Evolutionary conservation across 2,113 vertebrate species (phyloP).

Genomic region (Tupaia tana): DNA sequence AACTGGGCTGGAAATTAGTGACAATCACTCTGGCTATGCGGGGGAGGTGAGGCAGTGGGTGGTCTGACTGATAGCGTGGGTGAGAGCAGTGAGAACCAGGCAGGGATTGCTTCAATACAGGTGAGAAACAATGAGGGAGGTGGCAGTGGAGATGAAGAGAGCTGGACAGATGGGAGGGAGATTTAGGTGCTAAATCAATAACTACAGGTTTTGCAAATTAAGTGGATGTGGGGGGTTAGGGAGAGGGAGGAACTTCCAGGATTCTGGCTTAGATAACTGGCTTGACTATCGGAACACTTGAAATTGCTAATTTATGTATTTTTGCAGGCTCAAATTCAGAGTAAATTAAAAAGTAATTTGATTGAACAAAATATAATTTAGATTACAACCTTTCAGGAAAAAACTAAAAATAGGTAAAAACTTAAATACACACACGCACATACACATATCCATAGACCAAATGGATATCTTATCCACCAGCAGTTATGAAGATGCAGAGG

Average conservation of each 20-base stretch:
- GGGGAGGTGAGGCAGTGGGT: not conserved
- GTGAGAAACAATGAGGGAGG: not conserved
- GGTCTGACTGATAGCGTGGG: not conserved
- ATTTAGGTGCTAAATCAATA: slow-evolving; percentile 19
- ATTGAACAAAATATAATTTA: slow-evolving; percentile 40
- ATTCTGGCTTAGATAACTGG: slow-evolving; percentile 9
- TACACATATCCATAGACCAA: not conserved
- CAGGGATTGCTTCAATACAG: not conserved
- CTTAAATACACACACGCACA: not conserved
- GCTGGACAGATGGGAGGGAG: not conserved
- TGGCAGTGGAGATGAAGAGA: not conserved
- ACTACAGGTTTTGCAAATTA: not conserved
- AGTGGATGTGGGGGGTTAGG: not conserved
- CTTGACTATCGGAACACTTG: not conserved
- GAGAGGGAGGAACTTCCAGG: not conserved
- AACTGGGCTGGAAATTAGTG: not conserved
- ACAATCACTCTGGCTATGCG: not conserved
- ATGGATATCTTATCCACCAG: not conserved
- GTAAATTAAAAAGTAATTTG: slow-evolving; percentile 35
- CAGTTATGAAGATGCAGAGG: not conserved
- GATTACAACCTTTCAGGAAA: not conserved
- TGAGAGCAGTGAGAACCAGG: not conserved
- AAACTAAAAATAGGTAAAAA: too few species aligned
- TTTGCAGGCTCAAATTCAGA: slow-evolving; percentile 42
- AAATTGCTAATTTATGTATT: slow-evolving; percentile 40